These are phyloP conservation scores for Fulica atra DNA, from an alignment of 2,113 vertebrate species.

Conservation along the genomic window DNA sequence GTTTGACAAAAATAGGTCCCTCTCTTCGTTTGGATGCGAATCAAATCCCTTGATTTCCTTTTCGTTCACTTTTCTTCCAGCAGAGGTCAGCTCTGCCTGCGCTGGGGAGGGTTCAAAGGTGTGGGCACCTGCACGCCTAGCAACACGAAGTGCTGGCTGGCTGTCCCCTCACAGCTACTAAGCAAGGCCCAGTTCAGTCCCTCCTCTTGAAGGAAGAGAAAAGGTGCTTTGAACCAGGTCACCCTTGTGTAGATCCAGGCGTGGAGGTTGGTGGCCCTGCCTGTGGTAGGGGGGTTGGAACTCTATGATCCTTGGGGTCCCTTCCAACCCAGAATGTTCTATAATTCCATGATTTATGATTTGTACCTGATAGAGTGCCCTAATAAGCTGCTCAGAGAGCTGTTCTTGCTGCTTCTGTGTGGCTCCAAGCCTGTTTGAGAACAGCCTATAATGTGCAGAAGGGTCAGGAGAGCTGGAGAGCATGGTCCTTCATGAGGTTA, in stretches of 20 bases:
- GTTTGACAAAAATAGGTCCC: neutral
- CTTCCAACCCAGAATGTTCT: no score
- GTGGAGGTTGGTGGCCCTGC: no score
- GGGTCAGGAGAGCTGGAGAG: neutral
- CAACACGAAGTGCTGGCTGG: neutral
- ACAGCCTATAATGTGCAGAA: neutral
- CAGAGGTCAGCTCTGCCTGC: neutral
- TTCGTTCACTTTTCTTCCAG: neutral
- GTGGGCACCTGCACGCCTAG: neutral
- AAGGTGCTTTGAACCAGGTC: neutral
- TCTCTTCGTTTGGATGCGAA: neutral
- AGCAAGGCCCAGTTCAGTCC: neutral
- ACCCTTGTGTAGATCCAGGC: no score
- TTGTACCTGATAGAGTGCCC: neutral
- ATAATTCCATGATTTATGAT: no score
- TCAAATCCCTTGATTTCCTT: neutral
- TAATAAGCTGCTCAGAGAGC: neutral
- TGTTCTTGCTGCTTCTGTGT: neutral
- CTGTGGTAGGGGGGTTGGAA: no score
- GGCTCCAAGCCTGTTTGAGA: neutral
- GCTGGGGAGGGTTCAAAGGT: neutral
- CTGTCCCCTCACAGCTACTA: neutral
- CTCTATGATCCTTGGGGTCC: no score
- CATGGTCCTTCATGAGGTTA: neutral
- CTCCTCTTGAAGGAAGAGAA: neutral